Evolutionary conservation across 2,797 vertebrate species (phyloP).

Genomic region (Channa striata): DNA sequence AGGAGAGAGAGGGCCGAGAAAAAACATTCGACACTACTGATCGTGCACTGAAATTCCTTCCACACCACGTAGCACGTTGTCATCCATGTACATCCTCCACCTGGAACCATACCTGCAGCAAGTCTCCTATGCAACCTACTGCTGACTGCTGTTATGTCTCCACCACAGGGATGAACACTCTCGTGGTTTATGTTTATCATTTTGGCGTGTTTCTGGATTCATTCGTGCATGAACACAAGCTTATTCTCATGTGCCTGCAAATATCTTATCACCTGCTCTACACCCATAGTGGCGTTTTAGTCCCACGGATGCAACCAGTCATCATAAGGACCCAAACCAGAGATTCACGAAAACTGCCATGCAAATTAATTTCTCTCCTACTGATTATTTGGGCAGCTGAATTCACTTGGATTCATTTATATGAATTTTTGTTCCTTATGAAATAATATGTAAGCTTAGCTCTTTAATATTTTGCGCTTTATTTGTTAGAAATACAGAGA

Average conservation of each 20-base stretch:
- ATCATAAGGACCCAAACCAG: conserved; percentile 6
- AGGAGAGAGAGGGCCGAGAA: neutral
- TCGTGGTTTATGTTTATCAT: conserved; percentile 45
- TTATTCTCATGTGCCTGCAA: conserved; percentile 20
- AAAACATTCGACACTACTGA: conserved; percentile 35
- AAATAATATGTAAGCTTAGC: neutral
- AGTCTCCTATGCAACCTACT: conserved; percentile 21
- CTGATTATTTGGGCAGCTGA: neutral
- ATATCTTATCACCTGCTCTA: conserved; percentile 18
- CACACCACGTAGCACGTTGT: conserved; percentile 37
- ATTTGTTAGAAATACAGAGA: neutral
- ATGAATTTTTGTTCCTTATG: neutral
- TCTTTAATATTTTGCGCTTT: neutral
- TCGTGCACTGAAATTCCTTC: conserved; percentile 32
- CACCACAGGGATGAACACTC: conserved; percentile 51
- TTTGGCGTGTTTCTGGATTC: conserved; percentile 41
- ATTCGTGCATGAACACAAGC: conserved; percentile 31
- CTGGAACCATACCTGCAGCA: conserved; percentile 36
- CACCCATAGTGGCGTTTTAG: conserved; percentile 18
- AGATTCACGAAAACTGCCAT: too few species aligned
- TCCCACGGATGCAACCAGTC: conserved; percentile 11
- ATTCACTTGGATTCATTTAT: conserved; percentile 15
- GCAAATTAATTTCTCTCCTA: too few species aligned
- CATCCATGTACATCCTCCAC: conserved; percentile 43
- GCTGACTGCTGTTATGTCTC: conserved; percentile 50